Evolutionary conservation across 2,888 invertebrate species (phyloP).

Genomic region (Dexiosoma caninum): DNA sequence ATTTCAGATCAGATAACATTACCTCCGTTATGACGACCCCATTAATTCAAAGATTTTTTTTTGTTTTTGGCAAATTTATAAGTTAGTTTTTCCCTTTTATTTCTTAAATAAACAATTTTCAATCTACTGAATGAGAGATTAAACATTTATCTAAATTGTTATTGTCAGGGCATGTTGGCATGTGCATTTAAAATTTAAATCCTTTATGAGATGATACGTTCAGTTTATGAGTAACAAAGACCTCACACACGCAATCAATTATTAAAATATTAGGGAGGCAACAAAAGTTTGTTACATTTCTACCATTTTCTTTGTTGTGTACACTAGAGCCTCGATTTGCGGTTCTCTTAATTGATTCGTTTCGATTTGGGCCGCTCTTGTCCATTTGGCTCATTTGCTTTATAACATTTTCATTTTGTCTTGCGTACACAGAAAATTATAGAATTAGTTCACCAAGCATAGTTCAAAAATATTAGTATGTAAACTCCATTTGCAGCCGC

Average conservation of each 20-base stretch:
- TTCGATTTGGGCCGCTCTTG: no score
- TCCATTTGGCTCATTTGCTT: no score
- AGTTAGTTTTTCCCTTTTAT: background rate
- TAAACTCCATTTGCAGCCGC: no score
- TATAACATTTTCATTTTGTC: no score
- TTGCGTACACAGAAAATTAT: no score
- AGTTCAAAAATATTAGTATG: no score
- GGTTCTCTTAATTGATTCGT: no score
- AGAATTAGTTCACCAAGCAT: no score
- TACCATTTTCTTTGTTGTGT: no score
- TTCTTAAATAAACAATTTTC: background rate
- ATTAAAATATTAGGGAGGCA: background rate
- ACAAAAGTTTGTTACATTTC: no score
- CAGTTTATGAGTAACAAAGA: conserved; percentile 4
- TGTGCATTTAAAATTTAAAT: background rate
- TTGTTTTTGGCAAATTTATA: background rate
- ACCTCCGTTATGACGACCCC: background rate
- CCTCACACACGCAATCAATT: background rate
- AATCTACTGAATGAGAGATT: conserved; percentile 28
- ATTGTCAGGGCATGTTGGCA: background rate
- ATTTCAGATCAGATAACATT: no score
- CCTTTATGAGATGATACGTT: conserved; percentile 1
- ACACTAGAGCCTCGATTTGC: no score
- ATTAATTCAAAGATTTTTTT: background rate
- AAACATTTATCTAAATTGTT: background rate